phyloP scores from a whole-genome alignment of 1,140 invertebrate species.

The Berghia stephanieae region DNA sequence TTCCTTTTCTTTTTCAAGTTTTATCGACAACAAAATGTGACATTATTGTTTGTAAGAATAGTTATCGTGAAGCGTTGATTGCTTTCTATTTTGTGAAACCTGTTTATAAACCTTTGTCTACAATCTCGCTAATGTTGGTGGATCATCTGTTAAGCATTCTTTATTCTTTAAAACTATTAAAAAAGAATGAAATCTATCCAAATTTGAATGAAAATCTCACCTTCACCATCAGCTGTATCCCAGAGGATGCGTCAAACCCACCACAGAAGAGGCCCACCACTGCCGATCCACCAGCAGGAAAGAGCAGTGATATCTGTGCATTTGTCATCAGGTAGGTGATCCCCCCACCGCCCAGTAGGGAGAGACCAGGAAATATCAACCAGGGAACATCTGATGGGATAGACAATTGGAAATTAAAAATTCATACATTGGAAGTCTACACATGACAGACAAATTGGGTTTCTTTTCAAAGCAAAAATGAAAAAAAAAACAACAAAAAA shows the following conservation, averaged over 20 bases:
- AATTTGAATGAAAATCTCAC: too few species aligned
- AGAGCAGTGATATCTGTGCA: constrained; percentile 48
- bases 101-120: too few species aligned
- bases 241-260: constrained; percentile 50
- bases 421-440: too few species aligned
- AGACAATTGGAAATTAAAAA: too few species aligned
- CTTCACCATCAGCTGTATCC: constrained; percentile 48
- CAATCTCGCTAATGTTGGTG: too few species aligned
- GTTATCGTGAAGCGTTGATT: neutral
- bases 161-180: too few species aligned
- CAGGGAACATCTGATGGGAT: constrained; percentile 40
- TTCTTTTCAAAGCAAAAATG: too few species aligned
- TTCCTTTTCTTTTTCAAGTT: neutral
- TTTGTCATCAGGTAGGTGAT: constrained; percentile 47
- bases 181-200: neutral
- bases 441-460: too few species aligned
- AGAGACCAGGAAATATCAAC: constrained; percentile 49
- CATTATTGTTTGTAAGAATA: neutral
- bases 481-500: too few species aligned
- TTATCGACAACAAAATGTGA: neutral
- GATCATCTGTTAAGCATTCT: too few species aligned
- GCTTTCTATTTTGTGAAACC: neutral
- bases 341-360: constrained; percentile 43
- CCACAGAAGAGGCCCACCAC: constrained; percentile 49
- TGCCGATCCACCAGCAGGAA: constrained; percentile 41